phyloP scores from a whole-genome alignment of 2,888 invertebrate species.

The Drosophila falleni region DNA sequence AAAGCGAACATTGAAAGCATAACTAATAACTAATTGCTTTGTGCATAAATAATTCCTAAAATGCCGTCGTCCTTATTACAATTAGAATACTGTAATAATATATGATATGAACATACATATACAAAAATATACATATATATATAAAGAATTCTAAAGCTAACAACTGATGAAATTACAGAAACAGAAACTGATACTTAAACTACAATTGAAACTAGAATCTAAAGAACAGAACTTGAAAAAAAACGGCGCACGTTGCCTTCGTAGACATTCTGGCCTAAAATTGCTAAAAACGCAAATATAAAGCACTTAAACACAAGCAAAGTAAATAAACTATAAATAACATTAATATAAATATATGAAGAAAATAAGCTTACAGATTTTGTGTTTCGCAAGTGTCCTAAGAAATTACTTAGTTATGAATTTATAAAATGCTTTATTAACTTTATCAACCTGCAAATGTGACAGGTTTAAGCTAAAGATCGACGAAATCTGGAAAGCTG shows the following conservation, averaged over 20 bases:
- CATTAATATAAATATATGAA: constrained; percentile 11
- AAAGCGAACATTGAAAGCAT: constrained; percentile 37
- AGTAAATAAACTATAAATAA: constrained; percentile 24
- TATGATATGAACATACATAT: constrained; percentile 38
- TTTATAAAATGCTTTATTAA: constrained; percentile 43
- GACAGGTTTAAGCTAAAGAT: background rate
- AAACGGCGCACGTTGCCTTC: constrained; percentile 46
- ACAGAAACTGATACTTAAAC: constrained; percentile 18
- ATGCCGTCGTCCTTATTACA: constrained; percentile 80
- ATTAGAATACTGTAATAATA: constrained; percentile 61
- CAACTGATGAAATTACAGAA: constrained; percentile 10
- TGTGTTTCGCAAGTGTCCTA: constrained; percentile 58
- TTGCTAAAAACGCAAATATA: constrained; percentile 34
- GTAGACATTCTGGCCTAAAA: constrained; percentile 48
- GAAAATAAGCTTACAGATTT: constrained; percentile 33
- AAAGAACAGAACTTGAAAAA: constrained; percentile 15
- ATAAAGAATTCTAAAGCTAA: constrained; percentile 19
- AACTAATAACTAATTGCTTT: constrained; percentile 68
- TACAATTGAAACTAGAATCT: constrained; percentile 15
- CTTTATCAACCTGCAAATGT: constrained; percentile 4
- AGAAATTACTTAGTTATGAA: constrained; percentile 61
- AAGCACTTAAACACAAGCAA: constrained; percentile 38
- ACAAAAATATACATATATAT: constrained; percentile 6
- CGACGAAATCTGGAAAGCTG: background rate
- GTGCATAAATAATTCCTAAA: constrained; percentile 75